Base-by-base conservation (phyloP, 2,797 vertebrate genomes). In the Pangasius krempfi region DNA sequence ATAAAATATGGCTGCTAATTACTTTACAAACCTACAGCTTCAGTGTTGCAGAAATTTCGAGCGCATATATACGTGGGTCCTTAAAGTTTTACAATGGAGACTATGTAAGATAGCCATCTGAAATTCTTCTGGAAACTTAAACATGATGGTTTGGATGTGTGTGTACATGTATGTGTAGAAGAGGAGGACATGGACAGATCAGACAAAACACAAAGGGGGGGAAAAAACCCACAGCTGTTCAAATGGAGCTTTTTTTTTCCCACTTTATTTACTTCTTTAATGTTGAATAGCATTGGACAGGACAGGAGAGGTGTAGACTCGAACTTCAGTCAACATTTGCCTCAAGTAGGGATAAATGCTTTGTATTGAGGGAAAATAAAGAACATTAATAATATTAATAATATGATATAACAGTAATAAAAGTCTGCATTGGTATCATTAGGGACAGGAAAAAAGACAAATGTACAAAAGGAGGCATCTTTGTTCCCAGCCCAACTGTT, bases 261-360 rank as follows among this genome's bases (percentile, higher is more conserved):
- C 78, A 84, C 78, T 87, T 91, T 91, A 94, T 95, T 96, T 96
- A 94, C 96, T 95, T 96, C 95, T 96, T 96, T 95, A 95, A 96
- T 97, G 97, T 96, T 97, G 96, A 98, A 97, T 98, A 98, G 95
- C 97, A 98, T 96, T 96, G 97, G 93, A 98, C 96, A 98, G 95
- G 94, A 96, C 94, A 96, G 95, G 96, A 97, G 97, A 96, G 97
- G 97, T 97, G 96, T 96, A 97, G 96, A 97, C 96, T 95, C 95
- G 93, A 93, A 96, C 95, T 91, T 96, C 94, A 96, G 96, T 98
- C 96, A 97, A 97, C 96, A 97, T 96, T 95, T 96, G 96, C 97
- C 97, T 98, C 97, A 95, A 88, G 94, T 95, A 96, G 95, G 96
- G 96, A 94, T 95, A 95, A 94, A 95, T 96, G 95, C 93, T 94